Conservation (phyloP, 2,113 vertebrate species). For the Vulpes ferrilata region DNA sequence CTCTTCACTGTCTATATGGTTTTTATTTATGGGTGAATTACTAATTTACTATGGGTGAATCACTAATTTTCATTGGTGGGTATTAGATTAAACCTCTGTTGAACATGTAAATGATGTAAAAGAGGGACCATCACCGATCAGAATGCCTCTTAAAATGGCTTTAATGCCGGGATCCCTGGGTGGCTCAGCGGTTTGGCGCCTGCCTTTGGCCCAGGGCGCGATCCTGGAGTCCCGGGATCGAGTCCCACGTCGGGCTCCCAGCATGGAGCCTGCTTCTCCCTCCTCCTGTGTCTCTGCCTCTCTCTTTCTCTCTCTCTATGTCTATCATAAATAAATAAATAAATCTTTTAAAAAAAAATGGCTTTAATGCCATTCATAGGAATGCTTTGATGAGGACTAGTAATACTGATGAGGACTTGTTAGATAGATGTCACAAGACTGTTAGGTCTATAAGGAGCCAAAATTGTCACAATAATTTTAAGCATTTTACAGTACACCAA, state of each 20-base stretch:
- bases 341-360: not conserved
- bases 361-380: not conserved
- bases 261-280: too few relatives aligned
- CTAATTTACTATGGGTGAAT: not conserved
- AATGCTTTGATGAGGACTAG: not conserved
- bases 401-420: not conserved
- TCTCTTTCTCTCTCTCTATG: too few relatives aligned
- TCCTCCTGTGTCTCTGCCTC: too few relatives aligned
- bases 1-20: not conserved
- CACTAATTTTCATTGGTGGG: not conserved
- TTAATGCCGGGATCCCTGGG: not conserved
- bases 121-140: not conserved
- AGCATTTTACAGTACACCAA: not conserved
- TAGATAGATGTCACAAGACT: not conserved
- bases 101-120: not conserved
- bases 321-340: too few relatives aligned
- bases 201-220: too few relatives aligned
- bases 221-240: too few relatives aligned
- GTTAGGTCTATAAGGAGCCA: not conserved
- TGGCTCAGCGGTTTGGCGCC: too few relatives aligned
- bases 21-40: not conserved
- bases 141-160: not conserved
- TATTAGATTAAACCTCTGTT: not conserved
- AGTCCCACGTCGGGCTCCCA: too few relatives aligned
- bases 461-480: not conserved